These are phyloP conservation scores for Pollenia labialis DNA, from an alignment of 2,888 invertebrate genomes.

Conservation along the genomic window DNA sequence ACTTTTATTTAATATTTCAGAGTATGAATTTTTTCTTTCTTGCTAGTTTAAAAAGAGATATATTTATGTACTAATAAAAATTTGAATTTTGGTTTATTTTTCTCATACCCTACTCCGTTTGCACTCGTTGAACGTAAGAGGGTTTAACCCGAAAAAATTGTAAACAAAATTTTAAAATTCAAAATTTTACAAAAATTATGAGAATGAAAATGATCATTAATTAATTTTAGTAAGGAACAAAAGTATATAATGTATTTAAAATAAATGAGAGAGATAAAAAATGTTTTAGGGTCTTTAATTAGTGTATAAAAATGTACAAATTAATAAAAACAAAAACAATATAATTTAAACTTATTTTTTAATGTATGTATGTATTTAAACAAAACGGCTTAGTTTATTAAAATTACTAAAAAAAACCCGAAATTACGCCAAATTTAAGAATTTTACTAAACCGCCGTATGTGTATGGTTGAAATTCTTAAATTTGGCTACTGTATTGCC, in stretches of 20 bases:
- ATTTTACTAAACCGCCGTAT: no score
- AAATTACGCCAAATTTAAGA: no score
- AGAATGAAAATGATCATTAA: constrained; percentile 64
- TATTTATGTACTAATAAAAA: constrained; percentile 9
- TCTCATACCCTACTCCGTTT: constrained; percentile 26
- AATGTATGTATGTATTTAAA: not conserved
- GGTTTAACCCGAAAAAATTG: constrained; percentile 27
- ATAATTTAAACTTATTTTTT: constrained; percentile 28
- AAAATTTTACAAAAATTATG: constrained; percentile 56
- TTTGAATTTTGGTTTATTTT: constrained; percentile 44
- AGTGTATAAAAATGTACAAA: constrained; percentile 73
- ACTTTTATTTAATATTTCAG: constrained; percentile 46
- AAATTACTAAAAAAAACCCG: no score
- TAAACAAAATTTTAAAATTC: constrained; percentile 47
- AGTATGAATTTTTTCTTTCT: constrained; percentile 36
- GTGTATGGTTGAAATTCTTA: no score
- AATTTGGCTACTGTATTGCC: no score
- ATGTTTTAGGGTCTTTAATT: constrained; percentile 71
- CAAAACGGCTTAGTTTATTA: no score
- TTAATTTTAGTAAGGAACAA: constrained; percentile 50
- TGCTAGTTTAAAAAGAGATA: constrained; percentile 15
- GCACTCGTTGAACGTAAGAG: constrained; percentile 39
- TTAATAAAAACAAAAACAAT: constrained; percentile 62
- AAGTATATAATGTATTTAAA: constrained; percentile 59
- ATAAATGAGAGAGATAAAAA: constrained; percentile 49